Conservation (phyloP, 1,140 invertebrate genomes). For the Sesamia nonagrioides region DNA sequence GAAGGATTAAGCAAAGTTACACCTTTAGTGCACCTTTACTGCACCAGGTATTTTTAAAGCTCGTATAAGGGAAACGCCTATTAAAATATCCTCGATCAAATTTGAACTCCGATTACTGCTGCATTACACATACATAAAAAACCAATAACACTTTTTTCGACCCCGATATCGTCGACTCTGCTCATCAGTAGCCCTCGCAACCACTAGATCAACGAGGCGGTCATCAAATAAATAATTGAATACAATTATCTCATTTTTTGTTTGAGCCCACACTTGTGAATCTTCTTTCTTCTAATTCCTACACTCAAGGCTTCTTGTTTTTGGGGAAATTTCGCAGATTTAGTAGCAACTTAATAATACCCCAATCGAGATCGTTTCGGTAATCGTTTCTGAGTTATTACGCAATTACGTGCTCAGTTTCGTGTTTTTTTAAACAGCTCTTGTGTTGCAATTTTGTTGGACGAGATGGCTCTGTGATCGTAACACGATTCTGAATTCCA, state of each 20-base stretch:
- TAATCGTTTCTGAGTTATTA: constrained; percentile 77
- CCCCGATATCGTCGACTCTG: too few relatives aligned
- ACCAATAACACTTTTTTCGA: too few relatives aligned
- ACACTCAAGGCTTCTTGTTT: background rate
- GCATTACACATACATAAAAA: too few relatives aligned
- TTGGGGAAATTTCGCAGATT: constrained; percentile 41
- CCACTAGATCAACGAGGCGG: too few relatives aligned
- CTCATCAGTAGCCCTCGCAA: too few relatives aligned
- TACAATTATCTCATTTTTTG: background rate
- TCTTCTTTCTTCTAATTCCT: background rate
- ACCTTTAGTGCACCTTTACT: too few relatives aligned
- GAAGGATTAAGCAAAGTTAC: too few relatives aligned
- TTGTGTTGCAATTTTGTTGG: constrained; percentile 53
- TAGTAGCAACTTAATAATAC: constrained; percentile 59
- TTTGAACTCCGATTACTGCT: too few relatives aligned
- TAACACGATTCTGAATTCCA: constrained; percentile 53
- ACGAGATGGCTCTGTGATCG: constrained; percentile 30
- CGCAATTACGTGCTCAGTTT: constrained; percentile 76
- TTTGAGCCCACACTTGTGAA: background rate
- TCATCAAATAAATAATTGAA: background rate
- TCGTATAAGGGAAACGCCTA: too few relatives aligned
- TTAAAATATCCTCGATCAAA: too few relatives aligned
- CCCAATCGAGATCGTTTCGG: constrained; percentile 65
- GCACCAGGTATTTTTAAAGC: too few relatives aligned
- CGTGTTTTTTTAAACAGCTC: constrained; percentile 59